Conservation (phyloP, 2,113 vertebrate genomes). For the Egretta garzetta region DNA sequence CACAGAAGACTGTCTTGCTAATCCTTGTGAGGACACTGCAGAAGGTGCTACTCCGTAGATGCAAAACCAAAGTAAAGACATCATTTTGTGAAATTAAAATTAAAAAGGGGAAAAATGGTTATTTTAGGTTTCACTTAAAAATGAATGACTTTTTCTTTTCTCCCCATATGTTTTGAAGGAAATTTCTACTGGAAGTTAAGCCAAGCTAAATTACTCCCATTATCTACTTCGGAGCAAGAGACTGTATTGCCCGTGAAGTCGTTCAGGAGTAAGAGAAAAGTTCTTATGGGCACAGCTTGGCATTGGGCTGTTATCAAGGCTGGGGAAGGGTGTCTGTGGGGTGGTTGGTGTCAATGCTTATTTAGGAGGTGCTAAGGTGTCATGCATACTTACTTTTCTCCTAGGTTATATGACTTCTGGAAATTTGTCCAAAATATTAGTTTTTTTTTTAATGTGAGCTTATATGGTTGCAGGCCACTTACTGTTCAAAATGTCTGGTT, state of each 20-base stretch:
- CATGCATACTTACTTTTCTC: not conserved
- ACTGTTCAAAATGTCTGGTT: not conserved
- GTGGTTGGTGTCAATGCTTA: not conserved
- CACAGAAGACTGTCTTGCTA: not conserved
- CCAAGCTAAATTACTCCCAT: not conserved
- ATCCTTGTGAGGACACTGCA: not conserved
- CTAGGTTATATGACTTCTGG: not conserved
- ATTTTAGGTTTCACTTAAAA: not conserved
- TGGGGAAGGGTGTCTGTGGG: not conserved
- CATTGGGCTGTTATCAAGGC: not conserved
- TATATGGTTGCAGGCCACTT: not conserved
- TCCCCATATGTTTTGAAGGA: not conserved
- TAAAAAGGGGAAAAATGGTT: not conserved
- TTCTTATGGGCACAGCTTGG: not conserved
- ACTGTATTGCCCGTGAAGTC: not conserved
- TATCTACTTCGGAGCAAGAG: not conserved
- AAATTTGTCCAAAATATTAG: not conserved
- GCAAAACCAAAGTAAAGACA: not conserved
- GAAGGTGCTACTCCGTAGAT: not conserved
- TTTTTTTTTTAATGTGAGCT: not conserved
- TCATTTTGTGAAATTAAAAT: not conserved
- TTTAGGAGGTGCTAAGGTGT: not conserved
- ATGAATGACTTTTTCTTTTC: not conserved
- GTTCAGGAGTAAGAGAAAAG: not conserved
- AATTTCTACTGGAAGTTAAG: not conserved